Conservation (phyloP, 92 coral and sea anemone species). For the Bergia sp. region DNA sequence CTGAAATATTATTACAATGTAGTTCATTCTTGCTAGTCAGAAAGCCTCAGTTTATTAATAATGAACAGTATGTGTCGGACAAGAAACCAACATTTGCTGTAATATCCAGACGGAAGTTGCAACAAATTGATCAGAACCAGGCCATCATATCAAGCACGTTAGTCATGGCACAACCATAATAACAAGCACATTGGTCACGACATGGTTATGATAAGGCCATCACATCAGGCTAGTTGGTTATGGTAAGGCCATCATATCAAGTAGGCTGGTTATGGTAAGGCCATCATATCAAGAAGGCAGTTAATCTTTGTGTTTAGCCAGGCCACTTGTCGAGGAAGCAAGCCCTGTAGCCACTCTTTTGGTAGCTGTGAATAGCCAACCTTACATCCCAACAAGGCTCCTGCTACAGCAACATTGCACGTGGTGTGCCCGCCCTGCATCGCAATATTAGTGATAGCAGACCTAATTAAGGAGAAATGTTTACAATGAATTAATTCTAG, state of each 20-base stretch:
- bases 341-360: conserved; percentile 87
- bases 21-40: too few relatives aligned
- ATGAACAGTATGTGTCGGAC: too few relatives aligned
- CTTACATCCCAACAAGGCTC: conserved; percentile 90
- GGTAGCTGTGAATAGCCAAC: conserved; percentile 88
- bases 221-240: background rate
- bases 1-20: too few relatives aligned
- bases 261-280: conserved; percentile 72
- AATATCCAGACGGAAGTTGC: background rate
- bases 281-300: conserved; percentile 89
- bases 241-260: background rate
- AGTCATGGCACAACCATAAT: background rate
- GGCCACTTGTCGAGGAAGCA: conserved; percentile 76
- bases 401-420: conserved; percentile 89
- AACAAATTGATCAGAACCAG: background rate
- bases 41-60: too few relatives aligned
- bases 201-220: background rate
- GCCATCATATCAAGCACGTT: background rate
- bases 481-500: background rate
- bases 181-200: background rate
- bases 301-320: conserved; percentile 88
- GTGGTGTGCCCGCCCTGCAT: conserved; percentile 96
- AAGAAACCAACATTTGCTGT: too few relatives aligned
- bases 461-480: conserved; percentile 53
- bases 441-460: conserved; percentile 77